Evolutionary conservation across 2,888 invertebrate genomes (phyloP).

Genomic region (Eumacrocentrus americanus): DNA sequence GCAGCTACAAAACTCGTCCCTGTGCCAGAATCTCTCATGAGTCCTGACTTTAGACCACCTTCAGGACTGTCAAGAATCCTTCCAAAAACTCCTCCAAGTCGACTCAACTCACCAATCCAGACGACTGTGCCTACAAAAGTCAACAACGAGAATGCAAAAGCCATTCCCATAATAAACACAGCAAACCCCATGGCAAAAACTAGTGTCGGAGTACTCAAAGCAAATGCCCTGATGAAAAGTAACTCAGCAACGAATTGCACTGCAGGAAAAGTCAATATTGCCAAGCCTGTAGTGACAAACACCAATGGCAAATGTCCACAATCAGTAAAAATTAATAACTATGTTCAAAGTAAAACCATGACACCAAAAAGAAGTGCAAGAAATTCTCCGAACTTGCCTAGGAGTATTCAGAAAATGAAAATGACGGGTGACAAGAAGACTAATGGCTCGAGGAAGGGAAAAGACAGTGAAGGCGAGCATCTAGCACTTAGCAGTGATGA

Average conservation of each 20-base stretch:
- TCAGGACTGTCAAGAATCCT: constrained; percentile 53
- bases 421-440: constrained; percentile 17
- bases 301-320: constrained; percentile 51
- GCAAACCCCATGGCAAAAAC: constrained; percentile 52
- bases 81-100: constrained; percentile 50
- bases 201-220: constrained; percentile 44
- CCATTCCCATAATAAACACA: constrained; percentile 51
- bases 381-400: constrained; percentile 52
- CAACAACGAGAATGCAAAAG: constrained; percentile 48
- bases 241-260: constrained; percentile 53
- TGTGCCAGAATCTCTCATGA: constrained; percentile 86
- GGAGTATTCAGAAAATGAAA: constrained; percentile 33
- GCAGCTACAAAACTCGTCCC: constrained; percentile 87
- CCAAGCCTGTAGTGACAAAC: constrained; percentile 50
- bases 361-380: constrained; percentile 46
- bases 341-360: constrained; percentile 54
- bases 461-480: constrained; percentile 41
- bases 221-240: constrained; percentile 50
- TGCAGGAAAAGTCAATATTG: constrained; percentile 47
- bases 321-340: constrained; percentile 56
- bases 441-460: constrained; percentile 30
- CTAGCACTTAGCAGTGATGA: constrained; percentile 63
- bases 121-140: constrained; percentile 47
- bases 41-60: constrained; percentile 72
- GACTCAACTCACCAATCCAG: constrained; percentile 54